Percentiles rank a stretch among this genome's conserved stretches.
phyloP scores from a whole-genome alignment of 37 sponge, comb jelly and placozoan species.

The Tethya wilhelma region DNA sequence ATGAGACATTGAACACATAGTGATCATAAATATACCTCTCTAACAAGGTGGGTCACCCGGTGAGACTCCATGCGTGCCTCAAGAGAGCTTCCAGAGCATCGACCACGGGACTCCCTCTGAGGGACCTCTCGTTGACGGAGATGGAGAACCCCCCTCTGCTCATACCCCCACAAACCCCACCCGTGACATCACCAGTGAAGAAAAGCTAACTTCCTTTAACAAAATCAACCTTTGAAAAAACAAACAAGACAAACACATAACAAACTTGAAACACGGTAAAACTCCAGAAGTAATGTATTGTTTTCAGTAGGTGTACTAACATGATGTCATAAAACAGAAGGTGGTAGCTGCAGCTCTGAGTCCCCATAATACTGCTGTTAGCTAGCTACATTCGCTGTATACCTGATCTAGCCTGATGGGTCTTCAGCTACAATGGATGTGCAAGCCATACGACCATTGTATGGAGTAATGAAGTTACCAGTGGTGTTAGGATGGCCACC shows the following conservation, averaged over 20 bases:
- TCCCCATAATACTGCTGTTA: no score
- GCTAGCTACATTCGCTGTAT: no score
- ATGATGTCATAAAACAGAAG: not conserved
- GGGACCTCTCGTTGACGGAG: conserved; percentile 61
- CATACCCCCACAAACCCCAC: conserved; percentile 70
- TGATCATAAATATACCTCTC: no score
- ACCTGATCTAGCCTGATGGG: conserved; percentile 3
- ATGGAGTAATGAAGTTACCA: not conserved
- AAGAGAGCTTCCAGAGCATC: conserved; percentile 54
- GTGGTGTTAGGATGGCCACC: conserved; percentile 77
- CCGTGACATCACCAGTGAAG: conserved; percentile 54
- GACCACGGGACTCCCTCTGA: conserved; percentile 47
- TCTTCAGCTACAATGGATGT: conserved; percentile 77
- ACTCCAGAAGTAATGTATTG: no score
- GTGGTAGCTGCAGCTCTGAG: no score
- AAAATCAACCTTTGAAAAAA: conserved; percentile 39
- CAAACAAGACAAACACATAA: not conserved
- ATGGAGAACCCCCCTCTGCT: conserved; percentile 54
- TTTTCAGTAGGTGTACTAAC: not conserved
- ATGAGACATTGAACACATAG: no score
- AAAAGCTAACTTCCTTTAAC: conserved; percentile 20
- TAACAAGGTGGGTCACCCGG: conserved; percentile 53
- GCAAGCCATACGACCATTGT: conserved; percentile 37
- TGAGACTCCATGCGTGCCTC: conserved; percentile 17
- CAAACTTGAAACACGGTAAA: no score